Evolutionary conservation across 2,888 invertebrate genomes (phyloP), one percentile per base, ranked within the genome.

Genomic region (Peribatodes rhomboidaria): DNA sequence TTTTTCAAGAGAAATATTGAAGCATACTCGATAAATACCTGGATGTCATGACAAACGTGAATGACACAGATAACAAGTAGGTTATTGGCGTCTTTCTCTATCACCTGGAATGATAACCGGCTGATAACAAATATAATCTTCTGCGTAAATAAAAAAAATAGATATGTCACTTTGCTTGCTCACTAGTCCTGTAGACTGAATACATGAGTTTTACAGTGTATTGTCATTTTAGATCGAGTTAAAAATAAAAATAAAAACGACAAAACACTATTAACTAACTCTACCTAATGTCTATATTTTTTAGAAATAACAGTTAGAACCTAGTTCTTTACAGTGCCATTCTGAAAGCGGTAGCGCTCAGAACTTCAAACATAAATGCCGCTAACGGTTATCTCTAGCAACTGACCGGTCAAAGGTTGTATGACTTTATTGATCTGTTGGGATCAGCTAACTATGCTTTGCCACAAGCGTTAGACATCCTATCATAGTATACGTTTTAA

Each of bases 81-180:
- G 55, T 50, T 61, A 52, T 39, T 44, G 44, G 35, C 35, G 13
- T 56, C 9, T 16, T 16, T 61, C 20, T 52, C 2, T 35, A 46
- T 56, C 50, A 37, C 37, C 33, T 61, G 39, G 46, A 35, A 6
- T 37, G 61, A 62, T 56, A 62, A 22, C 42, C 0, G 9, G 16
- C 10, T 52, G 62, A 62, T 62, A 62, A 50, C 13, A n/a, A 27
- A 6, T 1, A 22, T 44, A 35, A 60, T 44, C 35, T 37, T 16
- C 18, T 27, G 11, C 42, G 42, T 20, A 42, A 42, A 42, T 42
- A 42, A 18, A 2, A 10, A 42, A 18, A 42, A 20, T 20, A 42
- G 7, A 42, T 18, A 7, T 10, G 37, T 37, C 1, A n/a, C 14
- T n/a, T 37, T 3, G 37, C n/a, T n/a, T 37, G 2, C 6, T 18